Evolutionary conservation across 2,797 vertebrate genomes (phyloP), one percentile per base, ranked within the genome.

Genomic region (Coreius guichenoti): DNA sequence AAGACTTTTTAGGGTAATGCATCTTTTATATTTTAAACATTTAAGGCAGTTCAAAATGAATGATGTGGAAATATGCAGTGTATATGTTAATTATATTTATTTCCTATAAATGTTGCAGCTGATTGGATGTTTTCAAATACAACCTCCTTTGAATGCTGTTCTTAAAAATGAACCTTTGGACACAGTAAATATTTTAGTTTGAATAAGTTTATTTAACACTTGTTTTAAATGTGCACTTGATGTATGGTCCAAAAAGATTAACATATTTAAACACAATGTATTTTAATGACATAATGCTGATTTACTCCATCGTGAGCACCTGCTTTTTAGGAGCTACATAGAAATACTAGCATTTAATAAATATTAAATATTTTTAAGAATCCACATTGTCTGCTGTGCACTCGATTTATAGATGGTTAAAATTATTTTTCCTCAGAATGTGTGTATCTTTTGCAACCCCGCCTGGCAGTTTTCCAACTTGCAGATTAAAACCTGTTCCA

Each of bases 351-450:
- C 72, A 83, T 72, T 76, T 45, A 89, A 89, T 89, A 89, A 89
- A 89, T 89, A 88, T 87, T 83, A 85, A 83, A 88, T 87, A 67
- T 72, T 84, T 88, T 70, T 31, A 73, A 84, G 51, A 82, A 51
- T 84, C 63, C 8, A 16, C 75, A 69, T 79, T 79, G 47, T 74
- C 43, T 84, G 56, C 29, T 69, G 47, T 76, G 29, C 83, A 81
- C 56, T 83, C 43, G 26, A 63, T 76, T 43, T 77, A 80, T 81
- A 82, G 39, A n/a, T 8, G 33, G 54, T 84, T 79, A 29, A 29
- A 47, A 82, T 69, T 11, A 16, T 21, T n/a, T 77, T 67, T 45
- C 67, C 81, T 82, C 33, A 23, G 43, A 75, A 33, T 36, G n/a
- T 36, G 11, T 49, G 33, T 49, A 14, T 36, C 43, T 51, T 67